Conservation (phyloP, 2,797 vertebrate genomes). For the Glossophaga mutica region DNA sequence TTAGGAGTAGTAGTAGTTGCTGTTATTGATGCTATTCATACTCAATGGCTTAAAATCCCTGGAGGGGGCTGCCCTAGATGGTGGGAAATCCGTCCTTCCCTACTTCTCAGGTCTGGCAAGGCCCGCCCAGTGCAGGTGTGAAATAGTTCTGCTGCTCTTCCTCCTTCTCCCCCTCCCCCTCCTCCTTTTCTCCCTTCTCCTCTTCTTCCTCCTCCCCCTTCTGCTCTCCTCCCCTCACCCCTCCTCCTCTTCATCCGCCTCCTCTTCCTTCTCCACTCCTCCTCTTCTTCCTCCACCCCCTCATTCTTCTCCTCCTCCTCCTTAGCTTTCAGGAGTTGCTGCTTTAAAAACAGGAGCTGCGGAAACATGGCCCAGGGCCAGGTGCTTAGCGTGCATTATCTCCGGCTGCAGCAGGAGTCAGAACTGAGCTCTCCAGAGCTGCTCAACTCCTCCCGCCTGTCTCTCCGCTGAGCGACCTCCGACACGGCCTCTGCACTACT, state of each 20-base stretch:
- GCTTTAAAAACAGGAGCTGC: constrained; percentile 53
- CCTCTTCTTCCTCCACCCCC: background rate
- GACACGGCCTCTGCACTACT: background rate
- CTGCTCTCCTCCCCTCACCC: background rate
- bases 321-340: constrained; percentile 43
- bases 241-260: background rate
- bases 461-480: background rate
- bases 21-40: background rate
- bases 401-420: background rate
- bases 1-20: background rate
- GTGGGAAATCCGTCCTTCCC: background rate
- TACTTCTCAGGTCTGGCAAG: background rate
- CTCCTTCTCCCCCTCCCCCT: background rate
- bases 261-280: background rate
- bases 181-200: background rate
- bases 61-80: background rate
- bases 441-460: background rate
- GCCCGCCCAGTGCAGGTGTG: background rate
- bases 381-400: constrained; percentile 31
- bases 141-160: background rate
- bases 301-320: background rate
- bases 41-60: background rate
- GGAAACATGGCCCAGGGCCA: constrained; percentile 39
- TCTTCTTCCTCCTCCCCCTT: background rate
- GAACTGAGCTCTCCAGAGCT: background rate